Evolutionary conservation across 2,888 invertebrate species (phyloP).

Genomic region (Drosophila diplacantha): DNA sequence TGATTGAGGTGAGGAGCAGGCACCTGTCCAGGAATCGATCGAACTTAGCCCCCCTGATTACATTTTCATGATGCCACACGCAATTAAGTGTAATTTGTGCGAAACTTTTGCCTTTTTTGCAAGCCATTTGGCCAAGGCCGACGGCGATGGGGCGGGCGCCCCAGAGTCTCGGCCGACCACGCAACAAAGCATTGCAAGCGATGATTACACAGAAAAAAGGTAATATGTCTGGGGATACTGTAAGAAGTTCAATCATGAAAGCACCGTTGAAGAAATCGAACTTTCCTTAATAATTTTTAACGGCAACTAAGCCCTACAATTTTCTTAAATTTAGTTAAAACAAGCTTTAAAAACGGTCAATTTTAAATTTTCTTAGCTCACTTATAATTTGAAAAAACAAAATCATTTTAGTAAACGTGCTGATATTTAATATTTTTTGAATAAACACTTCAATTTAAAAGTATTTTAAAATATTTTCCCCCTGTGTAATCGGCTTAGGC

Average conservation of each 20-base stretch:
- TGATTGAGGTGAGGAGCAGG: not conserved
- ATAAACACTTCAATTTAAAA: too few relatives aligned
- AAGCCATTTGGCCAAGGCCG: constrained; percentile 45
- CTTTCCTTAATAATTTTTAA: not conserved
- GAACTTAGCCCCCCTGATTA: constrained; percentile 31
- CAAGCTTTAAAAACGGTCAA: too few relatives aligned
- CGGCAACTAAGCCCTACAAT: not conserved
- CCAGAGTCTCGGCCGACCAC: constrained; percentile 43
- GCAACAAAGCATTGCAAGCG: constrained; percentile 10
- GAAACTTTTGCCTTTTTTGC: constrained; percentile 37
- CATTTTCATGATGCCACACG: constrained; percentile 40
- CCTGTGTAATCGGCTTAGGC: constrained; percentile 23
- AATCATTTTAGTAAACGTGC: not conserved
- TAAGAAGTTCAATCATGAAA: not conserved
- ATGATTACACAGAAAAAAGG: constrained; percentile 3
- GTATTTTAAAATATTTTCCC: not conserved
- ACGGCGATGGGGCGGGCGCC: constrained; percentile 30
- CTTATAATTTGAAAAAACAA: not conserved
- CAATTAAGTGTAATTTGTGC: constrained; percentile 55
- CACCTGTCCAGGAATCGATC: constrained; percentile 46
- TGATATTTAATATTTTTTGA: too few relatives aligned
- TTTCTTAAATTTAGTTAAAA: not conserved
- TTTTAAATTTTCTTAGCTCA: not conserved
- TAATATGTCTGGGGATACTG: not conserved
- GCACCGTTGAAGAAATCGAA: too few relatives aligned